Percentiles rank a stretch among this genome's conserved stretches.
Conservation (phyloP, 2,797 vertebrate species). For the Hylomyscus alleni region DNA sequence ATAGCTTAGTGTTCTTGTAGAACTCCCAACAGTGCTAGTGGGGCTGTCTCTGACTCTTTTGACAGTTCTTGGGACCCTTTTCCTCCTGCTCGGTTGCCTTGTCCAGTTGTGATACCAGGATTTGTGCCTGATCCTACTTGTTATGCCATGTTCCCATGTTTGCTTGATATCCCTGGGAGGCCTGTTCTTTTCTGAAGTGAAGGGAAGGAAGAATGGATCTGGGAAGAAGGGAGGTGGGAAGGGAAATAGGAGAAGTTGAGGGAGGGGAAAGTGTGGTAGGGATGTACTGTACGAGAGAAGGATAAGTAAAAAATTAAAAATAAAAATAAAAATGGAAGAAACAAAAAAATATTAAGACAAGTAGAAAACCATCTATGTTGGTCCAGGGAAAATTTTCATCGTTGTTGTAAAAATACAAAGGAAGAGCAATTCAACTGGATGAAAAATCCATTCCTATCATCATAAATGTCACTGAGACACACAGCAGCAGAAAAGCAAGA, state of each 20-base stretch:
- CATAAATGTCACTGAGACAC: conserved; percentile 41
- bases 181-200: background rate
- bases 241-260: background rate
- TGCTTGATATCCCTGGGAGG: background rate
- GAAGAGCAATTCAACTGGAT: background rate
- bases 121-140: background rate
- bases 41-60: background rate
- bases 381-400: conserved; percentile 4
- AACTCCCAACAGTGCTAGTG: background rate
- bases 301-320: background rate
- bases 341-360: background rate
- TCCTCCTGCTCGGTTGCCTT: background rate
- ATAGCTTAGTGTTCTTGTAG: background rate
- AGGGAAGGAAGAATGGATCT: background rate
- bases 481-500: background rate
- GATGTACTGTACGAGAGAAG: background rate
- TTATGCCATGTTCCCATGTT: background rate
- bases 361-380: conserved; percentile 4
- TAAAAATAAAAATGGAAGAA: background rate
- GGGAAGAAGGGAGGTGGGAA: background rate
- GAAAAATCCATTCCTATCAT: conserved; percentile 54
- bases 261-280: background rate
- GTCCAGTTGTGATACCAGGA: background rate
- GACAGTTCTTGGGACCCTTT: background rate
- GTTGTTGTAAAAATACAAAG: conserved; percentile 31